Evolutionary conservation across 2,797 vertebrate genomes (phyloP).

Genomic region (Emys orbicularis): DNA sequence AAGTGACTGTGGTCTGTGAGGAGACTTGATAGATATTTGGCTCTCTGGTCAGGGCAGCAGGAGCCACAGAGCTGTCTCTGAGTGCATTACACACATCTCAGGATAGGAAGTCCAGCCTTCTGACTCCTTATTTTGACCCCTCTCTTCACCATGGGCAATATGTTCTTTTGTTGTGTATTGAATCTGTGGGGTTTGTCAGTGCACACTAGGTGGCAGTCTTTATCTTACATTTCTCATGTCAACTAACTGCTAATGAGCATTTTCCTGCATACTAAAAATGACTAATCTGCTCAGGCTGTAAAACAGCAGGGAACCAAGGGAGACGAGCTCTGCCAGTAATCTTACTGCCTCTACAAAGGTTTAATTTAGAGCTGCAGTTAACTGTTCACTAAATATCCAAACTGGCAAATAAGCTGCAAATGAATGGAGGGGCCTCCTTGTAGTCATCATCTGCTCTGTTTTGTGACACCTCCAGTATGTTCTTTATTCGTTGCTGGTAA

Average conservation of each 20-base stretch:
- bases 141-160: background rate
- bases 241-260: background rate
- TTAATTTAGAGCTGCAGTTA: background rate
- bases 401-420: background rate
- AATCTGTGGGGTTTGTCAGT: background rate
- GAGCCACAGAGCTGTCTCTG: background rate
- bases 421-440: background rate
- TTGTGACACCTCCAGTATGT: background rate
- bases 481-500: background rate
- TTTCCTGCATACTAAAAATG: background rate
- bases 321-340: background rate
- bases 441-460: background rate
- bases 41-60: background rate
- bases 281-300: background rate
- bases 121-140: background rate
- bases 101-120: background rate
- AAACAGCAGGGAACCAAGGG: background rate
- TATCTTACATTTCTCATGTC: background rate
- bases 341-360: background rate
- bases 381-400: accelerated
- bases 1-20: background rate
- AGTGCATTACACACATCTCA: background rate
- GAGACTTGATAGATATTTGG: background rate
- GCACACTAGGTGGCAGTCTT: conserved; percentile 43
- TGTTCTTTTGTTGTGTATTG: background rate